Percentiles rank a stretch among this genome's conserved stretches.
phyloP scores from a whole-genome alignment of 2,797 vertebrate genomes.

The Coracias cyanogaster region DNA sequence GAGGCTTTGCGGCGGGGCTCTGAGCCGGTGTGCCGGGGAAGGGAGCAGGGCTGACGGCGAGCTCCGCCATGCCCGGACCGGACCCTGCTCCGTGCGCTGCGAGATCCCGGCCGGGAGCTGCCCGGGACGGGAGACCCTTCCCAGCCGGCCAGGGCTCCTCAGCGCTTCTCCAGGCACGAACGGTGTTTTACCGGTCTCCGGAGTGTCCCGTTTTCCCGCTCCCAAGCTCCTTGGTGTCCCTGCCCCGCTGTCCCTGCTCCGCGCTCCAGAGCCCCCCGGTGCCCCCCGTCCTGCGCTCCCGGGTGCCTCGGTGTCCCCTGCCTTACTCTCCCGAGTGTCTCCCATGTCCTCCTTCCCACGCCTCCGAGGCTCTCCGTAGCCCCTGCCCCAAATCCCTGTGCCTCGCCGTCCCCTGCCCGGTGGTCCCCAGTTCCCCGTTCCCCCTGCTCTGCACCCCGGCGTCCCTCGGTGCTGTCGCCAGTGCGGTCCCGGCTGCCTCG shows the following conservation, averaged over 20 bases:
- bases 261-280: neutral
- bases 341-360: neutral
- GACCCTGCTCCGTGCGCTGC: rapidly evolving
- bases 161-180: neutral
- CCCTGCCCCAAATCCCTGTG: neutral
- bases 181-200: neutral
- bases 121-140: neutral
- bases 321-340: neutral
- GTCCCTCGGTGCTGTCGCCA: neutral
- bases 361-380: neutral
- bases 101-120: neutral
- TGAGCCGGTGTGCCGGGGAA: neutral
- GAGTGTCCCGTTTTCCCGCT: neutral
- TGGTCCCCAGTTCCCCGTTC: neutral
- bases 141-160: neutral
- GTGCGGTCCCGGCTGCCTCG: neutral
- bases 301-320: neutral
- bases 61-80: neutral
- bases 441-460: neutral
- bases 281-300: rapidly evolving
- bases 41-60: neutral
- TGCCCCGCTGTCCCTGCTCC: neutral
- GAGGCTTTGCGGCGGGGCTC: neutral
- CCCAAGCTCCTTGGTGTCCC: neutral
- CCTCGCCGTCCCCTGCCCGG: neutral